Evolutionary conservation across 1,140 invertebrate species (phyloP).

Genomic region (Psilanteris sp.): DNA sequence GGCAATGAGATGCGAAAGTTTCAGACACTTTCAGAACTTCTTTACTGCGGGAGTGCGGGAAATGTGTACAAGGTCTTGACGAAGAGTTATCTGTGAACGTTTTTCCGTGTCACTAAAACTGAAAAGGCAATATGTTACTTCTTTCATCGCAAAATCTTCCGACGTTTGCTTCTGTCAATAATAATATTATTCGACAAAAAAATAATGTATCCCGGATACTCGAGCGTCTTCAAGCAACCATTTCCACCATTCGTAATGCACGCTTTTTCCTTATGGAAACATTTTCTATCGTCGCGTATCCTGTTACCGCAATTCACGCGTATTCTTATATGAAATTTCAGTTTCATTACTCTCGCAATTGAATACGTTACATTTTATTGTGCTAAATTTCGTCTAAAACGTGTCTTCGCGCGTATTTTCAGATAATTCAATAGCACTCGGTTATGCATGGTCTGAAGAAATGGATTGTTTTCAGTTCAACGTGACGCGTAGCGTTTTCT

Average conservation of each 20-base stretch:
- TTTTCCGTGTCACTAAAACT: constrained; percentile 62
- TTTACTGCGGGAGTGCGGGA: constrained; percentile 51
- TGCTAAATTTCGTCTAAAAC: too few relatives aligned
- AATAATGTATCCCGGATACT: constrained; percentile 19
- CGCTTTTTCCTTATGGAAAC: background rate
- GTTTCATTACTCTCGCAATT: constrained; percentile 25
- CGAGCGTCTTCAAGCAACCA: background rate
- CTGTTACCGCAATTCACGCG: constrained; percentile 8
- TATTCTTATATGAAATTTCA: constrained; percentile 19
- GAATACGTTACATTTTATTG: too few relatives aligned
- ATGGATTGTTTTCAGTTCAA: too few relatives aligned
- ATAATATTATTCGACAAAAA: constrained; percentile 51
- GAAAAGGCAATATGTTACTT: constrained; percentile 61
- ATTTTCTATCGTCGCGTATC: constrained; percentile 9
- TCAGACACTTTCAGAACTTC: constrained; percentile 61
- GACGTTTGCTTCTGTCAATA: constrained; percentile 54
- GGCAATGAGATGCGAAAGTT: constrained; percentile 65
- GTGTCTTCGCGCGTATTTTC: too few relatives aligned
- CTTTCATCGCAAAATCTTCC: constrained; percentile 53
- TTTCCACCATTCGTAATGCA: constrained; percentile 9
- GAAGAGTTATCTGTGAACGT: constrained; percentile 61
- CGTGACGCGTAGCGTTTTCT: too few relatives aligned
- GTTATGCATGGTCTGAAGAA: too few relatives aligned
- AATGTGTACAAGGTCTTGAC: constrained; percentile 56
- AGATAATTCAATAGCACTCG: too few relatives aligned